phyloP scores from a whole-genome alignment of 2,113 vertebrate species.

The Hippopotamus amphibius region DNA sequence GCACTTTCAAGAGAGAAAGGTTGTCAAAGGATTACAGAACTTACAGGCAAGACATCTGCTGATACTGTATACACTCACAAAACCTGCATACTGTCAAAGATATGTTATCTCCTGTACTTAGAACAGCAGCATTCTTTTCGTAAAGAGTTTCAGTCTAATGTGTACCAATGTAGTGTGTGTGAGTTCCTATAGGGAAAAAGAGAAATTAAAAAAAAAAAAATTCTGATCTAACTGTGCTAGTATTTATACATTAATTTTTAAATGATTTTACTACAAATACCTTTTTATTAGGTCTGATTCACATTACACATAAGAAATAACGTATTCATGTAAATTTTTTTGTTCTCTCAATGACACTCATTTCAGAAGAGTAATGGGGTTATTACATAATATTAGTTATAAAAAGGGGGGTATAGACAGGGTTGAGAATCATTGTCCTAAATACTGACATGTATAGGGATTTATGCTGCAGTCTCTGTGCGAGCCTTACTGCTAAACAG shows the following conservation, averaged over 20 bases:
- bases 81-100: neutral
- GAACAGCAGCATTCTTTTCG: neutral
- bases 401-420: neutral
- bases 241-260: neutral
- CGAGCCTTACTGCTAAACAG: neutral
- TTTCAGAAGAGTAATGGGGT: neutral
- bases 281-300: neutral
- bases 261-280: neutral
- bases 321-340: neutral
- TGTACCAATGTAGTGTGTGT: neutral
- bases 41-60: neutral
- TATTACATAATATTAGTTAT: neutral
- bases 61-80: neutral
- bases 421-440: neutral
- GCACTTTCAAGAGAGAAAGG: rapidly evolving
- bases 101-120: neutral
- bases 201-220: neutral
- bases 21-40: neutral
- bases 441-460: neutral
- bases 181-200: neutral
- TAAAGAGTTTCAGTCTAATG: neutral
- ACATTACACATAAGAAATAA: neutral
- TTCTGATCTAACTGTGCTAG: neutral
- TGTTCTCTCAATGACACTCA: neutral
- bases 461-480: neutral